Base-by-base conservation (phyloP, 2,888 invertebrate genomes). In the Leptinotarsa rubiginosa region DNA sequence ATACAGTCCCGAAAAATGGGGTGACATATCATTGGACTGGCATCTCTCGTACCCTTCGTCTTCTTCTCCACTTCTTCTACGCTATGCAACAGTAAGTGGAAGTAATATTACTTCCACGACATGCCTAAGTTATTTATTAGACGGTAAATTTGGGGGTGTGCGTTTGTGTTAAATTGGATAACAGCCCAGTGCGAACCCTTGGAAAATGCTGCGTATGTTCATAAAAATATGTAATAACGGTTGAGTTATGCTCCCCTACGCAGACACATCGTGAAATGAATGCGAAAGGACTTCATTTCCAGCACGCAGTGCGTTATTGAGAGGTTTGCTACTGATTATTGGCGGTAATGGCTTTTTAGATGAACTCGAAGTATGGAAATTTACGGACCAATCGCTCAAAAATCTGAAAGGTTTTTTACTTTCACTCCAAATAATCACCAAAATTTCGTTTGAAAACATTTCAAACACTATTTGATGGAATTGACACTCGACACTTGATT, bases 81-180 rank as follows among this genome's bases (percentile, higher is more conserved):
- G 82, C 81, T 83, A 83, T 84, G 84, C 85, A 84, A 85, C 85
- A 86, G 85, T 85, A 85, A 87, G 87, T 86, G 85, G 84, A 86
- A 86, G 87, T 86, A 87, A 87, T 87, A 87, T 87, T 86, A 85
- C 86, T 86, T 86, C 86, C 86, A 86, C 86, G 86, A 86, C 85
- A 85, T 86, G 86, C 85, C 86, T 86, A 86, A 87, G 86, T 88
- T 88, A 88, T 88, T 87, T 88, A 87, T 86, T 86, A 84, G 85
- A 86, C 85, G 85, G 85, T 86, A 86, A 85, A 86, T 86, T 86
- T 86, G 84, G 75, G 87, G 87, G 87, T 85, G 87, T 81, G 84
- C 85, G 85, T 84, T 84, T 84, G 83, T 83, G 84, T 85, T 85
- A 86, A 86, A 86, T 87, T 87, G 85, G 86, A 86, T 85, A 85